These are phyloP conservation scores for Norana najaformis DNA, from an alignment of 2,888 invertebrate species.

Conservation along the genomic window DNA sequence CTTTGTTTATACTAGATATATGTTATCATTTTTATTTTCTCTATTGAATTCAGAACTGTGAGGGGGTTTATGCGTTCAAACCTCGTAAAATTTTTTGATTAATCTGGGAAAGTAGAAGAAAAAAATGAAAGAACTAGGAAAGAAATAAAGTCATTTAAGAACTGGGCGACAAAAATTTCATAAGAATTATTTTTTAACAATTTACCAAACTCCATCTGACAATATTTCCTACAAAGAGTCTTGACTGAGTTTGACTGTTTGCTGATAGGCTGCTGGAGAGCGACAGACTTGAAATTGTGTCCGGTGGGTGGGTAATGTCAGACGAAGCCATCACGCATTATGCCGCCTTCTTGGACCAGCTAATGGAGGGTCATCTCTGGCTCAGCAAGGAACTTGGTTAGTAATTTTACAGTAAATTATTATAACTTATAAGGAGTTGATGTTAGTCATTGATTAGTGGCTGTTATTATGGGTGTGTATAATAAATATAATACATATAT, in stretches of 20 bases:
- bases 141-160: too few species aligned
- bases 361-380: constrained; percentile 45
- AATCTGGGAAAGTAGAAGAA: too few species aligned
- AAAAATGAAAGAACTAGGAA: too few species aligned
- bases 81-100: too few species aligned
- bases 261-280: constrained; percentile 34
- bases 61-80: too few species aligned
- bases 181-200: too few species aligned
- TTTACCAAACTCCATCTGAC: too few species aligned
- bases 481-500: too few species aligned
- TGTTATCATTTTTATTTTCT: too few species aligned
- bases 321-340: constrained; percentile 44
- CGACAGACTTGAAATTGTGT: constrained; percentile 44
- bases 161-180: too few species aligned
- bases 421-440: not conserved
- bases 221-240: not conserved
- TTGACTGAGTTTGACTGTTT: not conserved
- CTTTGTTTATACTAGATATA: too few species aligned
- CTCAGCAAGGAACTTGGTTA: constrained; percentile 39
- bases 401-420: constrained; percentile 14
- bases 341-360: constrained; percentile 42
- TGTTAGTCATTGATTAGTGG: not conserved
- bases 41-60: too few species aligned
- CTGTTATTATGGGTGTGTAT: not conserved
- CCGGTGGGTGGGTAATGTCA: constrained; percentile 46